Conservation (phyloP, 2,888 invertebrate species). For the Calliphora vomitoria region DNA sequence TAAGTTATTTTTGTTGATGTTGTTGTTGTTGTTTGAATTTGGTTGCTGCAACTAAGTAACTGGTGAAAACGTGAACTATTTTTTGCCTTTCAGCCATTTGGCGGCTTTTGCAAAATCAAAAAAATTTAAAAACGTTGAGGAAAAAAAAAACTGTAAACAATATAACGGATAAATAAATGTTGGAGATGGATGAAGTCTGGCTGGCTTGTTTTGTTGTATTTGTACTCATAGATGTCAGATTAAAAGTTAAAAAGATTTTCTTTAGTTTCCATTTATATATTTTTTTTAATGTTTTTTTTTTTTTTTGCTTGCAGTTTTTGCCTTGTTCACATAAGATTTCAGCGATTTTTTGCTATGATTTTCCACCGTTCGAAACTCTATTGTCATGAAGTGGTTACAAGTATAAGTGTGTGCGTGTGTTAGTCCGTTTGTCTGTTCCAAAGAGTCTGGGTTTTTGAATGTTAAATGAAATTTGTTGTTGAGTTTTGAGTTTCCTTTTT, state of each 20-base stretch:
- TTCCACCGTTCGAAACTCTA: conserved; percentile 13
- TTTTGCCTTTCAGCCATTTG: conserved; percentile 64
- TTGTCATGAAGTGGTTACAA: conserved; percentile 40
- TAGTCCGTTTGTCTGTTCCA: conserved; percentile 26
- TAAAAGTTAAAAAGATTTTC: conserved; percentile 61
- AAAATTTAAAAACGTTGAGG: conserved; percentile 1
- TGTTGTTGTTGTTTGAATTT: background rate
- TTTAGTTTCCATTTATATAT: conserved; percentile 30
- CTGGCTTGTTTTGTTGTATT: conserved; percentile 10
- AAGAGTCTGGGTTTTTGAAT: conserved; percentile 61
- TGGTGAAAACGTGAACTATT: conserved; percentile 69
- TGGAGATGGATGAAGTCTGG: conserved; percentile 31
- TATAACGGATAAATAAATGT: conserved; percentile 45
- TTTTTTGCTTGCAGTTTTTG: background rate
- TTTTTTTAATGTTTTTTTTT: conserved; percentile 24
- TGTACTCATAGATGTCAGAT: conserved; percentile 61
- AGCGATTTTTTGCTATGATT: conserved; percentile 31
- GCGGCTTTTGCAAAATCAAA: conserved; percentile 54
- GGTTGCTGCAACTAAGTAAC: conserved; percentile 20
- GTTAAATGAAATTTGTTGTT: conserved; percentile 60
- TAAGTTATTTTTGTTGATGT: conserved; percentile 17
- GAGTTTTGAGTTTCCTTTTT: conserved; percentile 17
- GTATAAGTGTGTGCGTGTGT: background rate
- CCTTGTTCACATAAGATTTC: conserved; percentile 41
- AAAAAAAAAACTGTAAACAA: conserved; percentile 25